Conservation (phyloP, 2,113 vertebrate species). For the cattle (Bos taurus) region ARS-UCD2.0 NC_037357.1:32226501-32227000, state of each 20-base stretch:
- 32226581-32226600: not conserved
- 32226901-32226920: not conserved
- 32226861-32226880: rapidly evolving
- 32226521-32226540: too few relatives aligned
- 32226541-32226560: too few relatives aligned
- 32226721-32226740: not conserved
- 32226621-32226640: not conserved
- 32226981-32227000: not conserved
- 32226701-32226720: not conserved
- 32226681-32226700: not conserved
- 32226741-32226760: not conserved
- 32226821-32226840: not conserved
- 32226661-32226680: not conserved
- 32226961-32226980: not conserved
- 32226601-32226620: not conserved
- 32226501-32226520: not conserved
- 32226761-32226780: not conserved
- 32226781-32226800: not conserved
- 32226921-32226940: rapidly evolving
- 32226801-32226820: not conserved
- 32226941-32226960: not conserved
- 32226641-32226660: not conserved
- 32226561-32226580: rapidly evolving
- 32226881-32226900: rapidly evolving
- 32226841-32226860: not conserved